Evolutionary conservation across 2,113 vertebrate species (phyloP), one percentile per base, ranked within the genome.

Genomic region (Parus major): DNA sequence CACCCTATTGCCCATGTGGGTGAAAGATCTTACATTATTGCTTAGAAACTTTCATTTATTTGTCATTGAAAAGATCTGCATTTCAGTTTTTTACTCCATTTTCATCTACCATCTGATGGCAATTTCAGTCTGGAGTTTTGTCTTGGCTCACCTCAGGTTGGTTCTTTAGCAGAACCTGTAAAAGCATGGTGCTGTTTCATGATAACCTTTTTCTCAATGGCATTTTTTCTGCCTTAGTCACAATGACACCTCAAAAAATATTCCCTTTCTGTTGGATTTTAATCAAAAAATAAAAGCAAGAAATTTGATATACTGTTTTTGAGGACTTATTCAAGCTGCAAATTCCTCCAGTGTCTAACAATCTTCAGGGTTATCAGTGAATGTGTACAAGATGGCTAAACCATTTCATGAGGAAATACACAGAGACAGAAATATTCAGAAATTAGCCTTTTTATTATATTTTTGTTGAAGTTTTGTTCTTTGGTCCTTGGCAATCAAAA

Each of bases 1-100:
- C 7, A 35, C 2, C 1, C 12, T 60, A 29, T 64, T 3, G 1
- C 7, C 39, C 12, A 33, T 10, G 9, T 33, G 41, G 8, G 15
- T 60, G 7, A 23, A 56, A 70, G 10, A 49, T 24, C 15, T 7
- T 63, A 12, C 10, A 42, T 59, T 20, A 22, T 14, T 71, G 35
- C 24, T 36, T 50, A 47, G 5, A 16, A 86, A 36, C 3, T 3
- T 41, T 42, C 1, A 3, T 3, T 12, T 28, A 44, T 60, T 88
- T 31, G 6, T 15, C 22, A 68, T 42, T 52, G 8, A 27, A 46
- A 87, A 50, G 2, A 35, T 42, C 15, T 75, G 11, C 7, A 14
- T 63, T 82, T 78, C 53, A 7, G 0, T 22, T 75, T 92, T 50
- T 24, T 10, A 11, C 7, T 64, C 10, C 4, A 2, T 12, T 64